Percentiles rank a stretch among this genome's conserved stretches.
phyloP scores from a whole-genome alignment of 2,113 vertebrate genomes.

The Pyxicephalus adspersus region DNA sequence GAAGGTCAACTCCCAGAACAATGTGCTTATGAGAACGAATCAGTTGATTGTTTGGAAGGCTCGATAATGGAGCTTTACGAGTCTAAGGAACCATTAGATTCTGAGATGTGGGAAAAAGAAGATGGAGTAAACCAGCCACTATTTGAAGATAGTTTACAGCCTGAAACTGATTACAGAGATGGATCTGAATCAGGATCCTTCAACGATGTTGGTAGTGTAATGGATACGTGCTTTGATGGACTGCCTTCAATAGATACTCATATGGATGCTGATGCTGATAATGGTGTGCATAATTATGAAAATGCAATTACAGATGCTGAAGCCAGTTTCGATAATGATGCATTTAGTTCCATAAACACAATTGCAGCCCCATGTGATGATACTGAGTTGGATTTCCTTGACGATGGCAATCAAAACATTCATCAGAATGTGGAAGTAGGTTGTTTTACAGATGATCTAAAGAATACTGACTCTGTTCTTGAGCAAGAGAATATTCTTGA shows the following conservation, averaged over 20 bases:
- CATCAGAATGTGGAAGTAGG: background rate
- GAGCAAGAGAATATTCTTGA: conserved; percentile 51
- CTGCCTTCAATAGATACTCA: conserved; percentile 38
- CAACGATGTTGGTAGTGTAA: background rate
- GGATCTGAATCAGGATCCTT: background rate
- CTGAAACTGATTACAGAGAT: background rate
- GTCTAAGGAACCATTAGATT: background rate
- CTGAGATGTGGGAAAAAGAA: no score
- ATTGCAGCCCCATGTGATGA: background rate
- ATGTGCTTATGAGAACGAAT: no score
- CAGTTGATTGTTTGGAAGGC: background rate
- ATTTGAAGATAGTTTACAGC: background rate
- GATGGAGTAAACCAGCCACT: background rate
- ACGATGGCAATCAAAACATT: no score
- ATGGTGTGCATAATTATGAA: background rate
- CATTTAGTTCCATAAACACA: background rate
- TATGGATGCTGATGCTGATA: background rate
- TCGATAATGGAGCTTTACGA: background rate
- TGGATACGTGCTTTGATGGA: background rate
- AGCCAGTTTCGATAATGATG: background rate
- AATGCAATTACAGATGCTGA: conserved; percentile 6
- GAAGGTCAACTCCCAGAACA: no score
- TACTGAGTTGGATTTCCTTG: background rate
- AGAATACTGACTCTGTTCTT: background rate
- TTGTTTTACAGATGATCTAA: background rate